Base-by-base conservation (phyloP, 30 jellyfish, hydroid and myxozoan species). In the Sanderia malayensis region DNA sequence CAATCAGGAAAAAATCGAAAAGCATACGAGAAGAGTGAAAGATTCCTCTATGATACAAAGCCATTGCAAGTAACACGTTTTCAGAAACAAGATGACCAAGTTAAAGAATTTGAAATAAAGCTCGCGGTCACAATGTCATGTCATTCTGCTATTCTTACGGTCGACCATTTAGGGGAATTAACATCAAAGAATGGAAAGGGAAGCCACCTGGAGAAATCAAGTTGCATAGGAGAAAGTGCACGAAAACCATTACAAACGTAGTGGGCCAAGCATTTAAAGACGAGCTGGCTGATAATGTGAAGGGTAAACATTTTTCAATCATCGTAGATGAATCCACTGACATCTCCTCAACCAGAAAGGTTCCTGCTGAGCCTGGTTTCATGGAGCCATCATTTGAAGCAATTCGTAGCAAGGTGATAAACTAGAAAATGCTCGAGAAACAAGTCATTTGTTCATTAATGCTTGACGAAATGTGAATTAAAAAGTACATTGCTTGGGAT, bases 51-150 rank as follows among this genome's bases (percentile, higher is more conserved):
- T 60, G 32, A 67, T n/a, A n/a, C 86, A 32, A 53, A 25, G 71
- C 32, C 69, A 37, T 28, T 77, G 10, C 73, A 31, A 57, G 79
- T 68, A 17, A 71, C 59, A 31, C 78, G 65, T 61, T 22, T 64
- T 3, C 73, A 15, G 27, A 76, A 49, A 44, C 41, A 46, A 31
- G 89, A 55, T 28, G 91, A 82, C 21, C 58, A 61, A 44, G 62
- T 73, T n/a, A 82, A 71, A 41, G 66, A 44, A 63, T 52, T 63
- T 9, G 94, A 82, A 63, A 64, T 82, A 21, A 61, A 73, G 55
- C 52, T 82, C 25, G 85, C 91, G 26, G 79, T 83, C 33, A 58
- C 77, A 59, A 83, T 83, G 46, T 21, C 86, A 22, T 84, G 92
- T 65, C 85, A 84, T 55, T 22, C 68, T 47, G 92, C 95, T 10